These are phyloP conservation scores for Amphiprion percula DNA, from an alignment of 2,113 vertebrate species.

Conservation along the genomic window DNA sequence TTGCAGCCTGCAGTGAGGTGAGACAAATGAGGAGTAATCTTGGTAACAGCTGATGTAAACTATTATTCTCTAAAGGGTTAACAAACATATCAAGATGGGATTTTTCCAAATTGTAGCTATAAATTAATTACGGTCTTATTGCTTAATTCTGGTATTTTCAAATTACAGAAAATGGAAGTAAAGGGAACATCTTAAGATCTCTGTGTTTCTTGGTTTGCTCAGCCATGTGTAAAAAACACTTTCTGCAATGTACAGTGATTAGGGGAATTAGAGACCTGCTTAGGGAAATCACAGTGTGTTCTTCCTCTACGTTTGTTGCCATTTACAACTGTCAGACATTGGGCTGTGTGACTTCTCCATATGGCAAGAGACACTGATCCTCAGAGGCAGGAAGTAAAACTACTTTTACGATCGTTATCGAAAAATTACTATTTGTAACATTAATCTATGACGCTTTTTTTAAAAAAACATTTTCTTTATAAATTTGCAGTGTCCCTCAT, in stretches of 20 bases:
- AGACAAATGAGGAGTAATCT: too few relatives aligned
- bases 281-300: constrained; percentile 21
- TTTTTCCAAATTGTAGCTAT: too few relatives aligned
- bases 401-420: background rate
- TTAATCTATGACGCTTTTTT: too few relatives aligned
- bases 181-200: constrained; percentile 18
- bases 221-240: constrained; percentile 36
- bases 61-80: too few relatives aligned
- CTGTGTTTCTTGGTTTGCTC: constrained; percentile 38
- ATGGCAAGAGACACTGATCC: background rate
- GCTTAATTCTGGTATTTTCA: too few relatives aligned
- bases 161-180: too few relatives aligned
- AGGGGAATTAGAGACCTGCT: constrained; percentile 52
- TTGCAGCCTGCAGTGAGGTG: too few relatives aligned
- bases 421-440: too few relatives aligned
- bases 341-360: constrained; percentile 14
- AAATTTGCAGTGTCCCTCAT: background rate
- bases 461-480: too few relatives aligned
- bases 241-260: constrained; percentile 54
- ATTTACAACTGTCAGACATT: constrained; percentile 4
- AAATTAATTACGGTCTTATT: too few relatives aligned
- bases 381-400: background rate
- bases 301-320: background rate
- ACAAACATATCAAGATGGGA: too few relatives aligned
- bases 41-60: too few relatives aligned